Evolutionary conservation across 2,888 invertebrate genomes (phyloP), one percentile per base, ranked within the genome.

Genomic region (Dorcus hopei): DNA sequence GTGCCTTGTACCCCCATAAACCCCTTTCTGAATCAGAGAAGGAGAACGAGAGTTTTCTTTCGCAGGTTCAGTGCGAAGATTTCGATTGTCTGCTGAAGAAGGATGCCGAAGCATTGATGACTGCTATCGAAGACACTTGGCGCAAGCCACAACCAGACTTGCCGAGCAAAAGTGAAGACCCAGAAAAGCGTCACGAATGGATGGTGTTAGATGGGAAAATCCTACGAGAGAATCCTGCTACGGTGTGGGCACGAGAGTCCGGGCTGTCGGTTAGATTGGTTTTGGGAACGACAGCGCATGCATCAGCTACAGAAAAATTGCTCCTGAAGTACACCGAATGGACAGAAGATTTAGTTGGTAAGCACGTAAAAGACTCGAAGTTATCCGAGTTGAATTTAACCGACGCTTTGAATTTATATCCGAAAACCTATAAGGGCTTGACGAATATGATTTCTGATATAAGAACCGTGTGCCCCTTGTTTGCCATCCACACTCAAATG

Each of bases 391-490:
- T 82, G 58, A 86, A 86, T 58, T 72, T 89, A 39, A 84, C 86
- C 0, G 82, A 84, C 1, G 84, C 86, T 9, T 82, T 88, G n/a
- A 74, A 78, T 38, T 81, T 85, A 62, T 90, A 91, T 72, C 87
- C 89, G 62, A 80, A 84, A 54, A 90, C 80, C 1, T 87, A 82
- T 59, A 80, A 82, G 58, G 90, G 89, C 33, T 77, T 92, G 47
- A 85, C 86, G 11, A 80, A 87, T 51, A 83, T 93, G 83, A 87
- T 92, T 26, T 88, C 91, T 0, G 89, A 91, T 65, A 85, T 93
- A 23, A 85, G 92, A 54, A 90, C 88, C 2, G 81, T 91, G 49
- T 94, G 93, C 70, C 93, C 94, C 1, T 76, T 93, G 54, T 80
- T 89, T 47, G 84, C 84, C 9, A 82, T 91, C 52, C 86, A 88